Conservation (phyloP, 2,113 vertebrate species). For the Dunckerocampus dactyliophorus region DNA sequence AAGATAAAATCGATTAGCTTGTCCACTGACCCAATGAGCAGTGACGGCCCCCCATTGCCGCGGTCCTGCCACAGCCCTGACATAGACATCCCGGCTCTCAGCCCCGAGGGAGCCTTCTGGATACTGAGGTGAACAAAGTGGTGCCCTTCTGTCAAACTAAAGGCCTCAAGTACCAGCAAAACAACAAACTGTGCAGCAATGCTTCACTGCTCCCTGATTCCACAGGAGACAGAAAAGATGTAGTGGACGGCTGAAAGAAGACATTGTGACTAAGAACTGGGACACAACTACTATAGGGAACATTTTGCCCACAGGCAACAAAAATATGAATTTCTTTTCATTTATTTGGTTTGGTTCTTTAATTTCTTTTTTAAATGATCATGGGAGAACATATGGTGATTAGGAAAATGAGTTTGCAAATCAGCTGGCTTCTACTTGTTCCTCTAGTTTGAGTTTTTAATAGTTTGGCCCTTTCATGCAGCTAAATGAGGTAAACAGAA, state of each 20-base stretch:
- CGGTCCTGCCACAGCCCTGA: slow-evolving; percentile 55
- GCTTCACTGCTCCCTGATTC: slow-evolving; percentile 64
- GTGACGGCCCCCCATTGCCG: slow-evolving; percentile 40
- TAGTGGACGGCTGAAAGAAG: slow-evolving; percentile 38
- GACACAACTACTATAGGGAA: neutral
- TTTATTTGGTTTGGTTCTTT: no score
- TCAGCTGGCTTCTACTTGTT: no score
- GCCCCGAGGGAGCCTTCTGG: slow-evolving; percentile 55
- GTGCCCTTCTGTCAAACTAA: slow-evolving; percentile 69
- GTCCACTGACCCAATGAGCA: slow-evolving; percentile 90
- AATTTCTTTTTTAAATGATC: no score
- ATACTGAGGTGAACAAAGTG: slow-evolving; percentile 71
- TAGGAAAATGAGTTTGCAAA: no score
- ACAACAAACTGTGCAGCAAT: slow-evolving; percentile 61
- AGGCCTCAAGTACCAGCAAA: slow-evolving; percentile 59
- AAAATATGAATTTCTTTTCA: no score
- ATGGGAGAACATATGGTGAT: no score
- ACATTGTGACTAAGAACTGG: slow-evolving; percentile 22
- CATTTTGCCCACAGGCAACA: neutral
- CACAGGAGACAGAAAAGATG: slow-evolving; percentile 58
- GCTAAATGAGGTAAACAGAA: neutral
- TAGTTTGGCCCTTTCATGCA: neutral
- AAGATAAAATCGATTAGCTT: slow-evolving; percentile 99
- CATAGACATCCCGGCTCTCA: slow-evolving; percentile 58
- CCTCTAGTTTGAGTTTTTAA: neutral